These are phyloP conservation scores for Pionites leucogaster DNA, from an alignment of 2,113 vertebrate species.

Conservation along the genomic window DNA sequence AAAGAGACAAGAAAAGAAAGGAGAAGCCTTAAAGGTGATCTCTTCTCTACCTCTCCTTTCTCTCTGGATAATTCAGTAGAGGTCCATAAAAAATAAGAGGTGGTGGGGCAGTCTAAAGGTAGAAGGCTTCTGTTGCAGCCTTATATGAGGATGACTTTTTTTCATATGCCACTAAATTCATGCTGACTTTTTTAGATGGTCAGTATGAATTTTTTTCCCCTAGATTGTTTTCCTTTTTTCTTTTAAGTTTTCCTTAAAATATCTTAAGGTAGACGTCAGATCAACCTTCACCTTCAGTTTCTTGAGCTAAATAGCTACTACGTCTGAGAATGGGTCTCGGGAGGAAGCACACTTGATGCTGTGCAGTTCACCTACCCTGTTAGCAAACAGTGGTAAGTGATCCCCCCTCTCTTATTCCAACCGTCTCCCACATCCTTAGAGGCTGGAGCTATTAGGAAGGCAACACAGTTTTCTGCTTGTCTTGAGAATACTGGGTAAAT, in stretches of 20 bases:
- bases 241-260: not conserved
- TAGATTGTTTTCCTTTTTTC: not conserved
- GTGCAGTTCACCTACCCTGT: constrained; percentile 5
- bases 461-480: not conserved
- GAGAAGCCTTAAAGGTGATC: constrained; percentile 70
- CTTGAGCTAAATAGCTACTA: constrained; percentile 36
- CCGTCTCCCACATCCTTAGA: not conserved
- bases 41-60: not conserved
- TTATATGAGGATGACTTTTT: not conserved
- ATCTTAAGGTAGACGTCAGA: not conserved
- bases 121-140: not conserved
- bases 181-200: not conserved
- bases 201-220: not conserved
- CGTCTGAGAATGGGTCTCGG: constrained; percentile 1
- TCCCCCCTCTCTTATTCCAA: not conserved
- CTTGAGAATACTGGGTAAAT: not conserved
- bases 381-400: constrained; percentile 13
- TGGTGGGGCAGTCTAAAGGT: not conserved
- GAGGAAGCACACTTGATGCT: not conserved
- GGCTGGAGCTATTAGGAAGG: not conserved
- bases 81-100: not conserved
- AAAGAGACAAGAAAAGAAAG: constrained; percentile 13
- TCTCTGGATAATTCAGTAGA: not conserved
- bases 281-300: constrained; percentile 36
- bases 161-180: not conserved